phyloP scores from a whole-genome alignment of 1,140 invertebrate genomes.

The Lasioglossum albipes region DNA sequence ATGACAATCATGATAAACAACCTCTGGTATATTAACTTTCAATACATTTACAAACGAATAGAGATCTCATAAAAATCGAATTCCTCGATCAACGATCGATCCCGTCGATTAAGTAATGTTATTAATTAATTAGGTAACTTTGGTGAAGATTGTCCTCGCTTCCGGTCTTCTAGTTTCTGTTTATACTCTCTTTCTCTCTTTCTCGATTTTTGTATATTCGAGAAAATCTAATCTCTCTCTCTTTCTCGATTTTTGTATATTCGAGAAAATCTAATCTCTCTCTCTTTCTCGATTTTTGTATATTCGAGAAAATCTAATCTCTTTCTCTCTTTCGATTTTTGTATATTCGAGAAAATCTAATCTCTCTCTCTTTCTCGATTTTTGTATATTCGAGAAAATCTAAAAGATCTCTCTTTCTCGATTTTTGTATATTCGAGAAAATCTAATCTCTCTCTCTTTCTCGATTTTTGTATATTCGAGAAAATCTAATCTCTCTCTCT shows the following conservation, averaged over 20 bases:
- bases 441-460: slow-evolving; percentile 7
- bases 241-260: too few relatives aligned
- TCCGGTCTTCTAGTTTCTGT: background rate
- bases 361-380: background rate
- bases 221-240: background rate
- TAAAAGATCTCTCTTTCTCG: slow-evolving; percentile 10
- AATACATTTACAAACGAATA: slow-evolving; percentile 4
- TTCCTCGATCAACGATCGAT: background rate
- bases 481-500: background rate
- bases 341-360: too few relatives aligned
- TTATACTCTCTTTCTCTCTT: background rate
- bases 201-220: background rate
- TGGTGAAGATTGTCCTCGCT: slow-evolving; percentile 39
- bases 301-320: background rate
- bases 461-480: background rate
- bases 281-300: background rate
- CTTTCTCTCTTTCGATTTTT: background rate
- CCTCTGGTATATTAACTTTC: slow-evolving; percentile 8
- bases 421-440: too few relatives aligned
- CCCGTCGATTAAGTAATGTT: background rate
- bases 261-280: too few relatives aligned
- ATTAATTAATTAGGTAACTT: slow-evolving; percentile 33
- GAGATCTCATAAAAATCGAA: slow-evolving; percentile 21
- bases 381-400: too few relatives aligned
- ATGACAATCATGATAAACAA: background rate